Percentiles rank a stretch among this genome's conserved stretches.
Evolutionary conservation across 1,140 invertebrate genomes (phyloP).

Genomic region (Octopus sinensis): DNA sequence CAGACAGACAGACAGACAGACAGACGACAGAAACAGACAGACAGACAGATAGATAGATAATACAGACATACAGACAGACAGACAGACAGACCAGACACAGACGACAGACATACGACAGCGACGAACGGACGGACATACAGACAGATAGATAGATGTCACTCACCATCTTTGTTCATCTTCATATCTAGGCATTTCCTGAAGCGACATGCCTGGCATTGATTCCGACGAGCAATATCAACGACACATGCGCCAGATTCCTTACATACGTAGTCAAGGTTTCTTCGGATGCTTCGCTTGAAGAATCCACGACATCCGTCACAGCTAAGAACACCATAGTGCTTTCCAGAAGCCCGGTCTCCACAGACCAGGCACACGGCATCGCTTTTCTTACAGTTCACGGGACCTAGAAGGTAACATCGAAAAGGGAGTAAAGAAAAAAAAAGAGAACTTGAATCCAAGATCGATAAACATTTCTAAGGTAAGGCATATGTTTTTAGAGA

Average conservation of each 20-base stretch:
- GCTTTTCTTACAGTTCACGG: constrained; percentile 26
- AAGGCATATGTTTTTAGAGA: not conserved
- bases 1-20: no score
- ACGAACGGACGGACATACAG: no score
- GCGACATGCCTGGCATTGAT: constrained; percentile 92
- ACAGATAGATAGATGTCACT: constrained; percentile 42
- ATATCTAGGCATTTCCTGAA: constrained; percentile 88
- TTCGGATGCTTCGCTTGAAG: constrained; percentile 80
- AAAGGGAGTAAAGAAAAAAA: not conserved
- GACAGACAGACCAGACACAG: no score
- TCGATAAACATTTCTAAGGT: not conserved
- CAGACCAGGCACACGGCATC: constrained; percentile 66
- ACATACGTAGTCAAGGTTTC: constrained; percentile 81
- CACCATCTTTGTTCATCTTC: constrained; percentile 94
- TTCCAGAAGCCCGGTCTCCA: constrained; percentile 57
- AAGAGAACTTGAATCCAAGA: not conserved
- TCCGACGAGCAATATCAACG: constrained; percentile 85
- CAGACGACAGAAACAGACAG: no score
- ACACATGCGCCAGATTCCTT: constrained; percentile 85
- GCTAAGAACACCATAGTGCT: constrained; percentile 57
- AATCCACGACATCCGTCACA: constrained; percentile 76
- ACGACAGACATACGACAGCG: no score
- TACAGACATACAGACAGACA: no score
- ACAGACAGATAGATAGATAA: no score
- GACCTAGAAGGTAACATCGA: not conserved